These are phyloP conservation scores for Oncorhynchus keta DNA, from an alignment of 2,113 vertebrate genomes.

Conservation along the genomic window DNA sequence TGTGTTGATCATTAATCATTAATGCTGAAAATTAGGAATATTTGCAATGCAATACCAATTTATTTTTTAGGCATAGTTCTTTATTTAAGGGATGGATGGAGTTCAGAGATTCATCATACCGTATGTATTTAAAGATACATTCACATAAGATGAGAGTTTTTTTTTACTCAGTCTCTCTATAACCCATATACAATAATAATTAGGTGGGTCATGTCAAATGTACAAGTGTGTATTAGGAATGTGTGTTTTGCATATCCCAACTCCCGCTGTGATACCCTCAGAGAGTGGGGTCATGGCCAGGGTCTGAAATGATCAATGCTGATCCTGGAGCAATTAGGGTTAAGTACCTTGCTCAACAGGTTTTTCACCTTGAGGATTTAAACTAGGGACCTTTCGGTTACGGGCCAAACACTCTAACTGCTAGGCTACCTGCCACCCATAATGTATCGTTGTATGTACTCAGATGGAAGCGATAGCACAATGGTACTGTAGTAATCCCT, in stretches of 20 bases:
- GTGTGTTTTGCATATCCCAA: too few relatives aligned
- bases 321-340: too few relatives aligned
- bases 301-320: too few relatives aligned
- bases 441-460: conserved; percentile 38
- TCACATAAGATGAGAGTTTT: conserved; percentile 31
- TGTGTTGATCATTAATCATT: conserved; percentile 60
- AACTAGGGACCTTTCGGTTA: too few relatives aligned
- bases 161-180: conserved; percentile 42
- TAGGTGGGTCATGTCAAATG: too few relatives aligned
- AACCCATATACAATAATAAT: conserved; percentile 23
- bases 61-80: conserved; percentile 61
- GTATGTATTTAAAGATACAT: not conserved
- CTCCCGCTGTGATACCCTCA: too few relatives aligned
- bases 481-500: conserved; percentile 22
- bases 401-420: too few relatives aligned
- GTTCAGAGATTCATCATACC: not conserved
- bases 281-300: too few relatives aligned
- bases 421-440: conserved; percentile 19
- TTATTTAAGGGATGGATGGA: conserved; percentile 46
- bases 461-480: conserved; percentile 40
- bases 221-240: too few relatives aligned
- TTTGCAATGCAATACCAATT: conserved; percentile 60
- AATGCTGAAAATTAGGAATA: conserved; percentile 63
- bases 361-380: too few relatives aligned
- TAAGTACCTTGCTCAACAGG: too few relatives aligned